Percentiles rank a stretch among this genome's conserved stretches.
Evolutionary conservation across 2,888 invertebrate species (phyloP).

Genomic region (Chrysolina haemoptera): DNA sequence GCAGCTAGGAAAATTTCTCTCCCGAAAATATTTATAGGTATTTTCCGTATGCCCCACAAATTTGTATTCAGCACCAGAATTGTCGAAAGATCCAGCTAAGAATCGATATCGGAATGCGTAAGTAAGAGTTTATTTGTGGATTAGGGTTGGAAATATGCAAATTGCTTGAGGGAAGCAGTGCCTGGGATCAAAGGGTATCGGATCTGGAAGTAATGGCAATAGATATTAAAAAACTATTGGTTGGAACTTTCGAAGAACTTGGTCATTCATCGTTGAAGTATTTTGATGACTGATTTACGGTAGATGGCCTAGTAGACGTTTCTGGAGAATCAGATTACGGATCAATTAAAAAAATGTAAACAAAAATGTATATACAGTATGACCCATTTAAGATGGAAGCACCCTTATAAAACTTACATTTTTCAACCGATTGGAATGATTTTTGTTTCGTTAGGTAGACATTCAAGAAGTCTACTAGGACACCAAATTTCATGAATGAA

Average conservation of each 20-base stretch:
- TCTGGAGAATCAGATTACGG: too few relatives aligned
- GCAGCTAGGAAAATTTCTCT: neutral
- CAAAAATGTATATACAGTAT: too few relatives aligned
- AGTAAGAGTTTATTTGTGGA: slow-evolving; percentile 59
- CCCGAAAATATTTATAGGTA: slow-evolving; percentile 12
- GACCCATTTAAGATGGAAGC: too few relatives aligned
- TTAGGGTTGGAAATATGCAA: slow-evolving; percentile 58
- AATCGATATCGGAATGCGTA: slow-evolving; percentile 57
- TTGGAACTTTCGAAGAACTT: neutral
- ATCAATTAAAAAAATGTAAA: too few relatives aligned
- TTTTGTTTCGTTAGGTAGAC: too few relatives aligned
- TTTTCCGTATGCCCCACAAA: slow-evolving; percentile 10
- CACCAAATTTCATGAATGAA: too few relatives aligned
- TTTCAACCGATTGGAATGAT: too few relatives aligned
- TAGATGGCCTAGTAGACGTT: too few relatives aligned
- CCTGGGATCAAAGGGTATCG: slow-evolving; percentile 9
- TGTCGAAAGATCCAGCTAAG: slow-evolving; percentile 20
- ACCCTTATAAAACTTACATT: too few relatives aligned
- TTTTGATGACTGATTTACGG: too few relatives aligned
- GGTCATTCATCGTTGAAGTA: neutral
- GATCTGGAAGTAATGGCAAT: neutral
- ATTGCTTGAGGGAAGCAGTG: slow-evolving; percentile 42
- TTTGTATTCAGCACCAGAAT: slow-evolving; percentile 29
- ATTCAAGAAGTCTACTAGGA: too few relatives aligned
- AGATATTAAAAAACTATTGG: neutral